A percentile compares a stretch with the other conserved stretches of the same genome.
Conservation (phyloP, 2,113 vertebrate species). For the Mesitornis unicolor region DNA sequence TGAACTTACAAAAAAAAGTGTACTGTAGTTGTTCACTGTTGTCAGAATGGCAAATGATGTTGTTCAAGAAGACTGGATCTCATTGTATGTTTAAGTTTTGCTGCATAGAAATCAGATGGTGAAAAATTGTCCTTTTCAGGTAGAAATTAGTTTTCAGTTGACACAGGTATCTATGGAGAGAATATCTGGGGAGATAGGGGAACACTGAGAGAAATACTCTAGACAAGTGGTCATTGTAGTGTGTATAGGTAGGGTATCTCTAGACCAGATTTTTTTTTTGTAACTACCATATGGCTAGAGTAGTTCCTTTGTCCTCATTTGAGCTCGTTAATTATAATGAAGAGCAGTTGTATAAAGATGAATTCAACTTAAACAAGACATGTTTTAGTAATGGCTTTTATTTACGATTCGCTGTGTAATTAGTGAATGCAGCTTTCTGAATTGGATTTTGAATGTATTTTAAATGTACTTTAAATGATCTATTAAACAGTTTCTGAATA, state of each 20-base stretch:
- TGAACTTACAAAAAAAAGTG: neutral
- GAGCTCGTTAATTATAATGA: neutral
- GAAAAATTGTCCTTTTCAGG: neutral
- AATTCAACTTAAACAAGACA: neutral
- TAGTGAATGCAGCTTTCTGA: neutral
- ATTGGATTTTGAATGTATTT: neutral
- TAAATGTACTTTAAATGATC: neutral
- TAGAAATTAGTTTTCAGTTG: neutral
- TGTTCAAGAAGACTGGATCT: neutral
- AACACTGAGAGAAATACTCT: neutral
- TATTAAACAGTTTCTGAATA: neutral
- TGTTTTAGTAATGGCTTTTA: neutral
- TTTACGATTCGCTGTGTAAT: neutral
- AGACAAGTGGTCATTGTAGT: fast-evolving
- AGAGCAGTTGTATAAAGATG: neutral
- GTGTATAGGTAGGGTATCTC: neutral
- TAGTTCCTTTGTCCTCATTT: neutral
- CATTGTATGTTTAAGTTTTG: neutral
- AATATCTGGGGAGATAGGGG: neutral
- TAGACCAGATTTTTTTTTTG: neutral
- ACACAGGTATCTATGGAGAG: neutral
- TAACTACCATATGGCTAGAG: neutral
- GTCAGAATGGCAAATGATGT: neutral
- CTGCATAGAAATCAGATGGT: neutral
- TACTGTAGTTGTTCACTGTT: neutral